These are phyloP conservation scores for Micronycteris hirsuta DNA, from an alignment of 2,113 vertebrate genomes.

Conservation along the genomic window DNA sequence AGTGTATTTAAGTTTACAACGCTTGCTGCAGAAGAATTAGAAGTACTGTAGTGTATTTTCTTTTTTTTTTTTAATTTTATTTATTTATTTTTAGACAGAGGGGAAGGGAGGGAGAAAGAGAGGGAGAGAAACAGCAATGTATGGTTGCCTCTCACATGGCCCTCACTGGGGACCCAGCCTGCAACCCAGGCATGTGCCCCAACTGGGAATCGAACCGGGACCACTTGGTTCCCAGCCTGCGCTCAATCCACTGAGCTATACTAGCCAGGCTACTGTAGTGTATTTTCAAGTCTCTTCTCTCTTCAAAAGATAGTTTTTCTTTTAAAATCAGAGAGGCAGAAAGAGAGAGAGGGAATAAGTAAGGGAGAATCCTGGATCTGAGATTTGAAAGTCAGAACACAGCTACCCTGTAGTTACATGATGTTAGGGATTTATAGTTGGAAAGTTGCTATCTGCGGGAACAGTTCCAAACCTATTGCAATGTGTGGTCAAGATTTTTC, in stretches of 20 bases:
- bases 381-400: not conserved
- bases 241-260: no score
- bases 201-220: no score
- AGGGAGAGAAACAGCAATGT: no score
- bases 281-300: not conserved
- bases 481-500: not conserved
- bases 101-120: no score
- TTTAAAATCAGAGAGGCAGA: not conserved
- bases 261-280: no score
- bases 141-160: no score
- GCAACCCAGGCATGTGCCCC: no score
- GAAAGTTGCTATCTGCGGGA: not conserved
- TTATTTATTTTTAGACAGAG: no score
- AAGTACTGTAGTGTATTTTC: no score
- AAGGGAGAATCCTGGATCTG: not conserved
- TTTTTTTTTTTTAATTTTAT: no score
- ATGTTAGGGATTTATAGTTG: not conserved
- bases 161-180: no score
- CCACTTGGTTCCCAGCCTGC: no score
- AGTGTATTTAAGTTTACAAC: constrained; percentile 7
- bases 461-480: not conserved
- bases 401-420: not conserved
- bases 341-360: not conserved
- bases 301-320: not conserved
- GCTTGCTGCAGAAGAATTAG: not conserved